Percentiles rank a stretch among this genome's conserved stretches.
Conservation (phyloP, 2,113 vertebrate genomes). For the Campylomormyrus tamandua region DNA sequence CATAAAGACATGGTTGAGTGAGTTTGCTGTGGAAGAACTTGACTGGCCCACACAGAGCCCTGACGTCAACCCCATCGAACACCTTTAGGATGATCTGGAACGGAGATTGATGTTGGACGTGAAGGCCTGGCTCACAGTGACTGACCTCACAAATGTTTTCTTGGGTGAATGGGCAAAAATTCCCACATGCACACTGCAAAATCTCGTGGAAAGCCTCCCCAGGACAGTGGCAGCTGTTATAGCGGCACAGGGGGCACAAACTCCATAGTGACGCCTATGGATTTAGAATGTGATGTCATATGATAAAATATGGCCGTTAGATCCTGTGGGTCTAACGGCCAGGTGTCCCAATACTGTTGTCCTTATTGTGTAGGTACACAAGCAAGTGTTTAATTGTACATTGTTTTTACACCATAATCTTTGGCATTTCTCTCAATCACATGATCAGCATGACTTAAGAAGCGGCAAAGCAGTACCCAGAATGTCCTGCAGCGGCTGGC, state of each 20-base stretch:
- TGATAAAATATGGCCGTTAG: too few relatives aligned
- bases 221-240: neutral
- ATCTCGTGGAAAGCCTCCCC: neutral
- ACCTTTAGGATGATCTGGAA: too few relatives aligned
- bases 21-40: too few relatives aligned
- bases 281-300: neutral
- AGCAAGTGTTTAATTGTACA: neutral
- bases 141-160: neutral
- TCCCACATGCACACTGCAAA: neutral
- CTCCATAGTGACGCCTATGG: neutral
- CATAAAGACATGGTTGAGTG: too few relatives aligned
- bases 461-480: neutral
- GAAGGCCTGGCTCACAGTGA: neutral
- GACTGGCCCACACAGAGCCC: too few relatives aligned
- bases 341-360: neutral
- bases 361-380: neutral
- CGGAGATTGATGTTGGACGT: too few relatives aligned
- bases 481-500: slow-evolving; percentile 57
- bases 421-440: slow-evolving; percentile 61
- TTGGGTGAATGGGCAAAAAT: too few relatives aligned
- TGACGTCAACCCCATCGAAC: too few relatives aligned
- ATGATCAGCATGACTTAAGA: slow-evolving; percentile 68
- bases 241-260: neutral
- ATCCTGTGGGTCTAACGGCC: neutral
- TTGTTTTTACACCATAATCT: neutral